Percentiles rank a stretch among this genome's conserved stretches.
Evolutionary conservation across 2,113 vertebrate genomes (phyloP).

Genomic region (Thymallus thymallus): DNA sequence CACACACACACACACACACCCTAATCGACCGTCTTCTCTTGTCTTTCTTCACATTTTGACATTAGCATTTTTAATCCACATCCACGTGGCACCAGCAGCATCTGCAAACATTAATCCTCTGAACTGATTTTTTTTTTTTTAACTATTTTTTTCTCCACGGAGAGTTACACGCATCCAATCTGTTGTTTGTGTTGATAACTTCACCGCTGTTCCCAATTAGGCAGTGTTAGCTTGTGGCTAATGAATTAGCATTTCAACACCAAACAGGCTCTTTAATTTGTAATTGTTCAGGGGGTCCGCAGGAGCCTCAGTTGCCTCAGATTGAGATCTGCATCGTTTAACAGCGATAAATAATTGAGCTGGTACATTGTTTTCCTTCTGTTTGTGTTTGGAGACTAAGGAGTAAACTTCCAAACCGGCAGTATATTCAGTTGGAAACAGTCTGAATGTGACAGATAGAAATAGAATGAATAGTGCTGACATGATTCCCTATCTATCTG

Average conservation of each 20-base stretch:
- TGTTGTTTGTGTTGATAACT: constrained; percentile 39
- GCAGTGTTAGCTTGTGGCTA: constrained; percentile 37
- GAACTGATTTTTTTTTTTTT: constrained; percentile 43
- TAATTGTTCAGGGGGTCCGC: constrained; percentile 24
- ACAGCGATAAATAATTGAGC: constrained; percentile 36
- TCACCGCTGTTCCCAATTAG: constrained; percentile 46
- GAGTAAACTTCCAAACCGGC: not conserved
- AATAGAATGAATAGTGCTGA: too few relatives aligned
- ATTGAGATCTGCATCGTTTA: constrained; percentile 34
- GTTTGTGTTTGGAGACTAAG: constrained; percentile 15
- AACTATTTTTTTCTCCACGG: constrained; percentile 33
- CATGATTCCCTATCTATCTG: too few relatives aligned
- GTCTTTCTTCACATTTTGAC: not conserved
- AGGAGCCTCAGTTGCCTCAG: constrained; percentile 4
- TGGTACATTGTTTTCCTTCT: constrained; percentile 18
- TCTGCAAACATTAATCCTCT: not conserved
- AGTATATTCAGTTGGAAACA: too few relatives aligned
- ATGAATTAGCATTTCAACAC: constrained; percentile 35
- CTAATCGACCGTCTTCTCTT: not conserved
- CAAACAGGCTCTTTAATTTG: constrained; percentile 39
- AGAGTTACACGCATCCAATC: constrained; percentile 45
- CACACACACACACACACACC: not conserved
- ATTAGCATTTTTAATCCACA: not conserved
- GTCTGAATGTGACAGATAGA: too few relatives aligned
- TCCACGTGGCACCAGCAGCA: not conserved